phyloP scores from a whole-genome alignment of 2,113 vertebrate genomes.

The Scopus umbretta region DNA sequence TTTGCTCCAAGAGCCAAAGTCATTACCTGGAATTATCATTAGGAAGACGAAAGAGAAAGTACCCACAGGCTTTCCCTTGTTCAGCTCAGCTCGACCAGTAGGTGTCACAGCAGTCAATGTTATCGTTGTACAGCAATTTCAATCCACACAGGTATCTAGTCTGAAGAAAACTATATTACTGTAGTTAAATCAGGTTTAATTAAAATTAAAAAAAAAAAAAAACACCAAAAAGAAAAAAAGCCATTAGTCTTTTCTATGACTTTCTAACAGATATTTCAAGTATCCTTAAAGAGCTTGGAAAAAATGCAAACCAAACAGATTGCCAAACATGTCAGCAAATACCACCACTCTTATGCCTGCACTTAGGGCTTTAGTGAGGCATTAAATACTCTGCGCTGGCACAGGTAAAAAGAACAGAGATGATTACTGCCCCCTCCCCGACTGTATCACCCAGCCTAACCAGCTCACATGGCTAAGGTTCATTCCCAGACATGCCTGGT shows the following conservation, averaged over 20 bases:
- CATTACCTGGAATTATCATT: neutral
- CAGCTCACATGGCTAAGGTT: neutral
- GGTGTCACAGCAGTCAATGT: constrained; percentile 34
- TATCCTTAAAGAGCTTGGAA: neutral
- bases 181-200: neutral
- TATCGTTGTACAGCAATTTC: neutral
- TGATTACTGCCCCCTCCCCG: neutral
- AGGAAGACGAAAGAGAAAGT: neutral
- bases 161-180: neutral
- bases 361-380: neutral
- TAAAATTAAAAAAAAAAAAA: neutral
- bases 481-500: neutral
- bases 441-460: neutral
- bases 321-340: constrained; percentile 44
- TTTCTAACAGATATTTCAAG: constrained; percentile 30
- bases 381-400: neutral
- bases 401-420: neutral
- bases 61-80: neutral
- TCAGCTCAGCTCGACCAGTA: neutral
- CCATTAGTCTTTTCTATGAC: neutral
- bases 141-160: neutral
- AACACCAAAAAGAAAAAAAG: neutral
- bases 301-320: constrained; percentile 14
- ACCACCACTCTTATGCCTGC: neutral
- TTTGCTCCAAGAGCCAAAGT: neutral